These are phyloP conservation scores for Cylloceria caligata DNA, from an alignment of 2,888 invertebrate species.

Conservation along the genomic window DNA sequence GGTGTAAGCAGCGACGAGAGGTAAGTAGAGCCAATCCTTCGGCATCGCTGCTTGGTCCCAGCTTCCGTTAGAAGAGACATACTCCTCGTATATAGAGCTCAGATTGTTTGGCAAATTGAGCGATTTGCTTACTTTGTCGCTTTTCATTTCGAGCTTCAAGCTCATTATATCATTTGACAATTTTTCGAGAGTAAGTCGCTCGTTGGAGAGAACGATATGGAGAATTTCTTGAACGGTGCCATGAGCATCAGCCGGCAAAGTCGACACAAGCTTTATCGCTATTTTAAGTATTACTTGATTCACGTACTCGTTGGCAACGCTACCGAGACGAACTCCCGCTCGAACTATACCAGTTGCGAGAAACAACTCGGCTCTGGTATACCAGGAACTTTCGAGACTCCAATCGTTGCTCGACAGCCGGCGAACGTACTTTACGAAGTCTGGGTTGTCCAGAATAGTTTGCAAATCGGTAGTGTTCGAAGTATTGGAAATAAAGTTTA, in stretches of 20 bases:
- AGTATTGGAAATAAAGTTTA: conserved; percentile 71
- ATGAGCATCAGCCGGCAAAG: conserved; percentile 78
- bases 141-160: conserved; percentile 67
- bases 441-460: conserved; percentile 69
- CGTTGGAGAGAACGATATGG: conserved; percentile 74
- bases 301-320: conserved; percentile 64
- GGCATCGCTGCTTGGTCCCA: conserved; percentile 90
- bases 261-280: conserved; percentile 79
- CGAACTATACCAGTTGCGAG: conserved; percentile 76
- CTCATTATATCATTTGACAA: conserved; percentile 71
- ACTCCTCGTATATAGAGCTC: conserved; percentile 75
- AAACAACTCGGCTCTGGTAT: conserved; percentile 78
- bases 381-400: conserved; percentile 81
- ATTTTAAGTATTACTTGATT: conserved; percentile 76
- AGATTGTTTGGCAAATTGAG: conserved; percentile 71
- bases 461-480: conserved; percentile 69
- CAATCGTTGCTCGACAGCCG: conserved; percentile 76
- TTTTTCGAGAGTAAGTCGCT: conserved; percentile 74
- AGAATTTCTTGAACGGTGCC: conserved; percentile 75
- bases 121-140: conserved; percentile 44
- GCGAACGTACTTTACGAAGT: conserved; percentile 77
- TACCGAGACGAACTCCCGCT: conserved; percentile 70
- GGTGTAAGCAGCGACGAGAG: conserved; percentile 88
- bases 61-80: conserved; percentile 71
- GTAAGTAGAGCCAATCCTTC: conserved; percentile 92